These are phyloP conservation scores for Arge pagana DNA, from an alignment of 2,888 invertebrate species.

Conservation along the genomic window DNA sequence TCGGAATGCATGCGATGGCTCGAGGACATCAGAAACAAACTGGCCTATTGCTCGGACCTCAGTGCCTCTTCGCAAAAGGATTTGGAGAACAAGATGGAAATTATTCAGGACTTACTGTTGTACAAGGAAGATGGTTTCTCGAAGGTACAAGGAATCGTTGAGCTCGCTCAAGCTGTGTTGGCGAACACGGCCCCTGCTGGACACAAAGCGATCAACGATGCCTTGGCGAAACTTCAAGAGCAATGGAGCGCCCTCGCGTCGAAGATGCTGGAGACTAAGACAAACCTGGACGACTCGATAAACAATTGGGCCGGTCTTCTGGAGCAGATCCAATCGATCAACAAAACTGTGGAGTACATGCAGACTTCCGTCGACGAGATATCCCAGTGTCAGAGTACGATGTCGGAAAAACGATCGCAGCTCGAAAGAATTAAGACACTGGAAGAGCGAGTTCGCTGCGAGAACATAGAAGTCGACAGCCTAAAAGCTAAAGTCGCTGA, in stretches of 20 bases:
- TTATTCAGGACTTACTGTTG: constrained; percentile 84
- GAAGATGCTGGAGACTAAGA: constrained; percentile 89
- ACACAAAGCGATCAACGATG: constrained; percentile 83
- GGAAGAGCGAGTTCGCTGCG: constrained; percentile 87
- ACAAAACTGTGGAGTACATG: constrained; percentile 80
- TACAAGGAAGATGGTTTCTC: constrained; percentile 92
- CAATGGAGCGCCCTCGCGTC: constrained; percentile 87
- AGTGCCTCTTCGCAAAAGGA: constrained; percentile 83
- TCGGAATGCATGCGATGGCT: constrained; percentile 85
- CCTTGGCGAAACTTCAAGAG: constrained; percentile 81
- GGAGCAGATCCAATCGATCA: constrained; percentile 84
- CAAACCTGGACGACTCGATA: constrained; percentile 84
- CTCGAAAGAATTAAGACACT: constrained; percentile 82
- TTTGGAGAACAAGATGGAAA: constrained; percentile 80
- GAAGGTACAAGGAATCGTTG: constrained; percentile 86
- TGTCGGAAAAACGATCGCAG: constrained; percentile 85
- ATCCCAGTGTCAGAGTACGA: constrained; percentile 75
- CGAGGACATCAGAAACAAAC: constrained; percentile 77
- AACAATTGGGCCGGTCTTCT: constrained; percentile 90
- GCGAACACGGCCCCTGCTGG: constrained; percentile 90
- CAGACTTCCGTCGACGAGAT: constrained; percentile 76
- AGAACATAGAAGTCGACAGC: constrained; percentile 87
- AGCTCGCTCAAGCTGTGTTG: constrained; percentile 86
- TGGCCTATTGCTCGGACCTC: constrained; percentile 85
- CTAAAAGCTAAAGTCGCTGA: constrained; percentile 83